phyloP scores from a whole-genome alignment of 2,797 vertebrate species.

The Myiothlypis chrysogaster region DNA sequence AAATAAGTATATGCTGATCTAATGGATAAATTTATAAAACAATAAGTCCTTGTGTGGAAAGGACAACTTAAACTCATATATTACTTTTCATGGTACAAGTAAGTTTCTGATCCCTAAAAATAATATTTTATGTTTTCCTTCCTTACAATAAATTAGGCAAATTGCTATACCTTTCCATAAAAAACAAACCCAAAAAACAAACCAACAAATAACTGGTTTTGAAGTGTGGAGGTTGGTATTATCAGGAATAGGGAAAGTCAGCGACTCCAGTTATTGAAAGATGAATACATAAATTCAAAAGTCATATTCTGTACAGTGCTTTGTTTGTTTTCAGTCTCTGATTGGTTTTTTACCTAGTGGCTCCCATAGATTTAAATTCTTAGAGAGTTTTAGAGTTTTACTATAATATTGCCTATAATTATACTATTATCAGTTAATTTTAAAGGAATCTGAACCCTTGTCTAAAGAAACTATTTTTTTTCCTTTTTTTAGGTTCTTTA shows the following conservation, averaged over 20 bases:
- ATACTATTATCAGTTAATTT: background rate
- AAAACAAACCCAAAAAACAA: too few relatives aligned
- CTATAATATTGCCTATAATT: background rate
- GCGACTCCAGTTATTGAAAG: background rate
- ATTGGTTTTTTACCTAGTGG: accelerated
- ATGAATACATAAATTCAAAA: background rate
- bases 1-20: background rate
- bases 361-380: background rate
- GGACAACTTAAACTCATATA: background rate
- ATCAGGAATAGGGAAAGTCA: background rate
- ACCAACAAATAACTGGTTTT: accelerated
- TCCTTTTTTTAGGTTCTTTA: background rate
- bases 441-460: background rate
- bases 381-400: background rate
- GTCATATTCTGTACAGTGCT: background rate
- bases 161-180: accelerated
- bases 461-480: accelerated
- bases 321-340: background rate
- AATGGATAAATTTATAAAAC: background rate
- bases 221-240: background rate
- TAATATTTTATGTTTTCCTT: background rate
- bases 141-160: background rate
- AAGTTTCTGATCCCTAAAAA: background rate
- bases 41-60: background rate
- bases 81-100: background rate